Evolutionary conservation across 2,113 vertebrate species (phyloP), one percentile per base, ranked within the genome.

Genomic region (Motacilla tschutschensis): DNA sequence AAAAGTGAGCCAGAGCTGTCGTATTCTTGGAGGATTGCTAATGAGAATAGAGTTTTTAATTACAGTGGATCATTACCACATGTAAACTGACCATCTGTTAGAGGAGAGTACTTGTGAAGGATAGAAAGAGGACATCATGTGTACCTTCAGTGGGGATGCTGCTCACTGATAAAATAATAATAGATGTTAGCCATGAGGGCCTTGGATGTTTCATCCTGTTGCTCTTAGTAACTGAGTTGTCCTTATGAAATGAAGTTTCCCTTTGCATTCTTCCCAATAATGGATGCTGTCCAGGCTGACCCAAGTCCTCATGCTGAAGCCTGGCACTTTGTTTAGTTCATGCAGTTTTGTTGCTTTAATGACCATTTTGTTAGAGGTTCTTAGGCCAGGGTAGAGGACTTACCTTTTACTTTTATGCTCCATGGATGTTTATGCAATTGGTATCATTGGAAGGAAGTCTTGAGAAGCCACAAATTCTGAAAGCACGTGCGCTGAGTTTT

Each of bases 81-180:
- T 57, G 57, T 86, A 86, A 88, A 73, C 78, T 73, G 53, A 62
- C 46, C 55, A 65, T 65, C 76, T 92, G 26, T 90, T 88, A 73
- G 38, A 72, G 36, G 35, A 69, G 64, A 76, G 18, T 33, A 28
- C 13, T 72, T 85, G 14, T 1, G 1, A 82, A 70, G 44, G 63
- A 79, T 57, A 78, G 38, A 65, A 63, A 72, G 72, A 82, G 55
- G 54, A 59, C 41, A 20, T 3, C 15, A 15, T 7, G 13, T 35
- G 26, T 82, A 67, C 77, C 31, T 76, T 59, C 36, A 41, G n/a
- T 14, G 36, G 59, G 31, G 55, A 14, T 79, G 48, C n/a, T 67
- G 54, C 63, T 88, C 63, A 29, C 41, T n/a, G 44, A 18, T 74
- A 17, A 17, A 80, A 74, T 21, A 73, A 18, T 46, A 51, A 14